Base-by-base conservation (phyloP, 2,113 vertebrate genomes). In the Perca fluviatilis region DNA sequence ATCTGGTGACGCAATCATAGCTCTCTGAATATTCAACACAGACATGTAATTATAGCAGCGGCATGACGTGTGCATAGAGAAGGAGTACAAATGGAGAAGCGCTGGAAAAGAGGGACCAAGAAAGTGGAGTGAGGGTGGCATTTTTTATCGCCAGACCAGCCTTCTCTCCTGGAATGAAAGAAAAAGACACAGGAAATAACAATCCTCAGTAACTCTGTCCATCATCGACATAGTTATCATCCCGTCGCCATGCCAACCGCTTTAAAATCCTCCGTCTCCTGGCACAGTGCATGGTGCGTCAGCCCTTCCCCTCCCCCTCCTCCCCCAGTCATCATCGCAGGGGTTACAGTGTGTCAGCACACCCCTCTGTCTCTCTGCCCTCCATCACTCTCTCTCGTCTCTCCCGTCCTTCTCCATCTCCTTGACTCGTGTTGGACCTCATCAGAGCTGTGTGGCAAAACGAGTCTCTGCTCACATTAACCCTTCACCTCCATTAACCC, bases 381-480 rank as follows among this genome's bases (percentile, higher is more conserved):
- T 82, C 72, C 83, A 75, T 92, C 65, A 40, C 65, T 80, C 73
- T 60, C 76, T 40, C 80, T 15, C 12, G 12, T 69, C 75, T 62
- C 82, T 47, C 56, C 33, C n/a, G 50, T 84, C 79, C 82, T 85
- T 72, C 77, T 82, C 46, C 68, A 78, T 87, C 80, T 86, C 79
- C 88, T 88, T 78, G 88, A 87, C 86, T 79, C 3, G 13, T 77
- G 88, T 82, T 71, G 67, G 80, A 93, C 91, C 91, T 93, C 93
- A 95, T 95, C 91, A 94, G 92, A 79, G 94, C 90, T 80, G 68
- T 92, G 94, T 86, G 90, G 86, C 84, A 56, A 79, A 86, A 83
- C 47, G 12, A 90, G 83, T 94, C 94, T 92, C 92, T 11, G 50
- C 89, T 92, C 93, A 75, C 89, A 95, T 95, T 94, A 95, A 94